Evolutionary conservation across 2,888 invertebrate genomes (phyloP).

Genomic region (Gandaritis pyraliata): DNA sequence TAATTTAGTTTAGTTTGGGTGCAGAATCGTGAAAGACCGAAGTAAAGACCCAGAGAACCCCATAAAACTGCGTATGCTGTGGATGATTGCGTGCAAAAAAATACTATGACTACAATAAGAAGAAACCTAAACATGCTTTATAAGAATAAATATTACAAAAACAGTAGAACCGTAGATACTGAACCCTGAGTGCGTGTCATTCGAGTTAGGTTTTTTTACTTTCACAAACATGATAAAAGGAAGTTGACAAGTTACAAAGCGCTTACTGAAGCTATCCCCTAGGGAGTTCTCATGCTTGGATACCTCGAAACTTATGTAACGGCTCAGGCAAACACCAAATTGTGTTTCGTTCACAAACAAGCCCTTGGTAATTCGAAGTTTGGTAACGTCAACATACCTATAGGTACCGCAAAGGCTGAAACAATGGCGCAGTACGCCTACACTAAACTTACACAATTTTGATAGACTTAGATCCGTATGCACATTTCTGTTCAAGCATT

Average conservation of each 20-base stretch:
- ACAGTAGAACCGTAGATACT: neutral
- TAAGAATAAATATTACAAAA: neutral
- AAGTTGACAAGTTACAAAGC: slow-evolving; percentile 10
- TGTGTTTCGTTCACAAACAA: slow-evolving; percentile 10
- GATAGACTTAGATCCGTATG: no score
- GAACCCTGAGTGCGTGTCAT: neutral
- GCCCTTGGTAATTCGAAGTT: neutral
- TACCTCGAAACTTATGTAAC: slow-evolving; percentile 9
- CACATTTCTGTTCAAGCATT: no score
- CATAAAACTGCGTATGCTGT: no score
- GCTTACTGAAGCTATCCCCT: slow-evolving; percentile 3
- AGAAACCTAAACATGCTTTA: no score
- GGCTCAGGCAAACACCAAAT: neutral
- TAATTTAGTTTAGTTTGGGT: no score
- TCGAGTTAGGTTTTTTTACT: neutral
- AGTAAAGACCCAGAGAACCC: no score
- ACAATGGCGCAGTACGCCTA: no score
- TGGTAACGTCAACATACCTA: no score
- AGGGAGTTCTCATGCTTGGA: neutral
- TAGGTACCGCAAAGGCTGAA: no score
- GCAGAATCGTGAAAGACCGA: no score
- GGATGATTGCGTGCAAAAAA: no score
- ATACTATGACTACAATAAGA: neutral
- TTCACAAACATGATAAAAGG: slow-evolving; percentile 4
- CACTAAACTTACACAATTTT: no score